A percentile compares a stretch with the other conserved stretches of the same genome.
Evolutionary conservation across 1,140 invertebrate genomes (phyloP).

Genomic region (Anastrepha obliqua): DNA sequence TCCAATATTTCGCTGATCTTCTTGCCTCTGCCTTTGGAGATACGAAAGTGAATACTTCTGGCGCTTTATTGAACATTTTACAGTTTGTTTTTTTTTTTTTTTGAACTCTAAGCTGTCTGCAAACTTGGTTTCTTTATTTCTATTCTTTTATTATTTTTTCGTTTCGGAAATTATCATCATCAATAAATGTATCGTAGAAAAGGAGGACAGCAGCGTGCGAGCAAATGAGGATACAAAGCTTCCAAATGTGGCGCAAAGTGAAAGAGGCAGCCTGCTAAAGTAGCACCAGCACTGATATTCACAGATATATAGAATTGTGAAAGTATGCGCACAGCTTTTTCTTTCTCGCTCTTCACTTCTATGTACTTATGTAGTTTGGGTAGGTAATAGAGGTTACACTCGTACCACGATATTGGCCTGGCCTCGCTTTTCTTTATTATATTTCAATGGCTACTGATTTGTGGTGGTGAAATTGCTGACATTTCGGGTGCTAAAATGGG

Average conservation of each 20-base stretch:
- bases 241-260: conserved; percentile 48
- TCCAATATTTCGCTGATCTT: neutral
- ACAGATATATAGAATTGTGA: conserved; percentile 17
- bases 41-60: neutral
- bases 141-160: neutral
- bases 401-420: conserved; percentile 38
- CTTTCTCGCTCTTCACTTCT: neutral
- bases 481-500: conserved; percentile 37
- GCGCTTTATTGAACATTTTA: neutral
- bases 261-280: neutral
- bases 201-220: conserved; percentile 21
- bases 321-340: conserved; percentile 22
- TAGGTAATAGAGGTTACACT: conserved; percentile 45
- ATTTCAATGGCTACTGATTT: conserved; percentile 44
- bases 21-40: neutral
- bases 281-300: neutral
- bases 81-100: neutral
- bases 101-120: neutral
- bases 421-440: conserved; percentile 48
- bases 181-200: neutral
- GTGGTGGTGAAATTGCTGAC: conserved; percentile 43
- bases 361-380: neutral
- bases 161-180: conserved; percentile 37
- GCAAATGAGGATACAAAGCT: conserved; percentile 40
- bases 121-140: neutral